These are phyloP conservation scores for Corythoichthys intestinalis DNA, from an alignment of 2,113 vertebrate genomes.

Conservation along the genomic window DNA sequence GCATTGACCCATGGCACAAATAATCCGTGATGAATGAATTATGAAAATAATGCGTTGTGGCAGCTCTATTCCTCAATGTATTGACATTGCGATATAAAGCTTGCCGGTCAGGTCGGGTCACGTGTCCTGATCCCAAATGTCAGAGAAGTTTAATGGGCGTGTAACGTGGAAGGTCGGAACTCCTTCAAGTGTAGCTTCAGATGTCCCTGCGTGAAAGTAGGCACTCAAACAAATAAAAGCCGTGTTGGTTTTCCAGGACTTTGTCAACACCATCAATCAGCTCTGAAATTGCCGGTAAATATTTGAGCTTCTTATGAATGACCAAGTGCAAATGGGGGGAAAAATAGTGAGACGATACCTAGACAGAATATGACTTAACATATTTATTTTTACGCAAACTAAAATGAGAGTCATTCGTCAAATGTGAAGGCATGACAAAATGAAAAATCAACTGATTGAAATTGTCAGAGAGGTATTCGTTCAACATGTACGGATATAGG, in stretches of 20 bases:
- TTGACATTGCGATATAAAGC: constrained; percentile 21
- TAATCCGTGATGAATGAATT: too few species aligned
- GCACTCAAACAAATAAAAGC: neutral
- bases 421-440: neutral
- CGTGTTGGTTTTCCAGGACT: neutral
- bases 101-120: constrained; percentile 12
- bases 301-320: neutral
- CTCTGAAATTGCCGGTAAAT: neutral
- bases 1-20: too few species aligned
- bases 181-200: constrained; percentile 26
- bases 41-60: too few species aligned
- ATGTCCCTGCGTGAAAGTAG: neutral
- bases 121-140: constrained; percentile 29
- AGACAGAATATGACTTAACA: neutral
- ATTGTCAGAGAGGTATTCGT: too few species aligned
- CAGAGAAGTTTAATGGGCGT: constrained; percentile 20
- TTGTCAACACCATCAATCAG: neutral
- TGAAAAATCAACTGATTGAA: too few species aligned
- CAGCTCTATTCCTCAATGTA: too few species aligned
- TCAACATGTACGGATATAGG: too few species aligned
- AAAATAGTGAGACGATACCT: neutral
- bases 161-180: constrained; percentile 38
- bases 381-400: neutral
- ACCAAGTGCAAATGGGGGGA: too few species aligned
- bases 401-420: neutral